Conservation (phyloP, 2,888 invertebrate species). For the Cephus rjabovi region DNA sequence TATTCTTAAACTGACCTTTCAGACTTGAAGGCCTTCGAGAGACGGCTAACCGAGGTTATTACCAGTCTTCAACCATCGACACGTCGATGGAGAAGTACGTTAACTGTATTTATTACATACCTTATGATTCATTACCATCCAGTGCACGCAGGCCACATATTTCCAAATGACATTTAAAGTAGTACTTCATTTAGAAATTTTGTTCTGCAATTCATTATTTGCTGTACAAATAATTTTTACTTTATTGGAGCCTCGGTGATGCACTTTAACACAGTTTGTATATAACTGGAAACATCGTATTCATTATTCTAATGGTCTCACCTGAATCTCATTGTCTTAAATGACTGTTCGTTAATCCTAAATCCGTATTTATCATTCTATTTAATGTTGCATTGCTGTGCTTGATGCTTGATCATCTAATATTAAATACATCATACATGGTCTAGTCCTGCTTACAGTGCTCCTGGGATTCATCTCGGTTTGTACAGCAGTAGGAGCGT, state of each 20-base stretch:
- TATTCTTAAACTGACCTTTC: constrained; percentile 56
- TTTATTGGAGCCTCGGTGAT: too few species aligned
- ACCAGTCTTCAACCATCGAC: constrained; percentile 95
- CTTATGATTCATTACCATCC: too few species aligned
- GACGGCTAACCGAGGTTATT: constrained; percentile 96
- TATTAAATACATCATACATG: constrained; percentile 2
- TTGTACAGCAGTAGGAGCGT: constrained; percentile 93
- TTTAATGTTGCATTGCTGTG: constrained; percentile 8
- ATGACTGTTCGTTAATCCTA: constrained; percentile 9
- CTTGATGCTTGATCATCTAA: constrained; percentile 4
- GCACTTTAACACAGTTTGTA: too few species aligned
- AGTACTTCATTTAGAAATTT: too few species aligned
- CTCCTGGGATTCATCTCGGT: constrained; percentile 87
- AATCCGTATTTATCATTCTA: constrained; percentile 10
- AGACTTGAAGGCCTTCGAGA: constrained; percentile 98
- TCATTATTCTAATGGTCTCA: too few species aligned
- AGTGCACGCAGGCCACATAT: too few species aligned
- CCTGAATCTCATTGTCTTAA: too few species aligned
- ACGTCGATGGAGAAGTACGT: constrained; percentile 93
- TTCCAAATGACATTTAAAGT: too few species aligned
- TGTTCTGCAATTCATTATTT: too few species aligned
- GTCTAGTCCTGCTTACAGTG: constrained; percentile 71
- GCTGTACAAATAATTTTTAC: too few species aligned
- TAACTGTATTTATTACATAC: constrained; percentile 1
- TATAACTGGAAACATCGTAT: too few species aligned